phyloP scores from a whole-genome alignment of 2,113 vertebrate genomes.

The Cyprinodon variegatus region DNA sequence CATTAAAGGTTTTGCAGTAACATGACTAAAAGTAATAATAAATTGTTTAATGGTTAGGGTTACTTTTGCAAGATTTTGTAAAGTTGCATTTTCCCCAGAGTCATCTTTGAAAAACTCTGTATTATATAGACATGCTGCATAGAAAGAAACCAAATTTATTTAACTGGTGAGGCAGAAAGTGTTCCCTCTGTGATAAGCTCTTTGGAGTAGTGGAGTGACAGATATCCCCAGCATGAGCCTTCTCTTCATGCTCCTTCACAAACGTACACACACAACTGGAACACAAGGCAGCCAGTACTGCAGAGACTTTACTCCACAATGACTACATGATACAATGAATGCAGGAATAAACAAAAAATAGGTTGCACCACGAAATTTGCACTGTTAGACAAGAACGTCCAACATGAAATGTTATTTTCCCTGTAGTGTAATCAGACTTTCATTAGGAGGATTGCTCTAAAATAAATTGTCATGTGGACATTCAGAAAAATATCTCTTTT shows the following conservation, averaged over 20 bases:
- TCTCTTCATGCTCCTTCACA: conserved; percentile 48
- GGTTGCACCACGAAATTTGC: conserved; percentile 47
- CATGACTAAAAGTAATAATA: background rate
- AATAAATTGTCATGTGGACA: background rate
- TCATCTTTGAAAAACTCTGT: conserved; percentile 45
- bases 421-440: conserved; percentile 8
- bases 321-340: conserved; percentile 31
- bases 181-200: conserved; percentile 71
- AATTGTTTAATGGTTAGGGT: background rate
- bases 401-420: conserved; percentile 25
- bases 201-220: conserved; percentile 64
- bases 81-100: conserved; percentile 36
- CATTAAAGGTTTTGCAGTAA: background rate
- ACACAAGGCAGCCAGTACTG: conserved; percentile 52
- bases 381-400: conserved; percentile 35
- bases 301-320: conserved; percentile 30
- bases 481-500: conserved; percentile 2
- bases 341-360: conserved; percentile 46
- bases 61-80: background rate
- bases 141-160: conserved; percentile 61
- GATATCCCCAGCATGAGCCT: conserved; percentile 64
- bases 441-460: conserved; percentile 16
- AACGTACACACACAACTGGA: conserved; percentile 39
- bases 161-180: conserved; percentile 64
- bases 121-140: conserved; percentile 33